A percentile compares a stretch with the other conserved stretches of the same genome.
Evolutionary conservation across 92 coral and sea anemone species (phyloP).

Genomic region (Desmophyllum pertusum): DNA sequence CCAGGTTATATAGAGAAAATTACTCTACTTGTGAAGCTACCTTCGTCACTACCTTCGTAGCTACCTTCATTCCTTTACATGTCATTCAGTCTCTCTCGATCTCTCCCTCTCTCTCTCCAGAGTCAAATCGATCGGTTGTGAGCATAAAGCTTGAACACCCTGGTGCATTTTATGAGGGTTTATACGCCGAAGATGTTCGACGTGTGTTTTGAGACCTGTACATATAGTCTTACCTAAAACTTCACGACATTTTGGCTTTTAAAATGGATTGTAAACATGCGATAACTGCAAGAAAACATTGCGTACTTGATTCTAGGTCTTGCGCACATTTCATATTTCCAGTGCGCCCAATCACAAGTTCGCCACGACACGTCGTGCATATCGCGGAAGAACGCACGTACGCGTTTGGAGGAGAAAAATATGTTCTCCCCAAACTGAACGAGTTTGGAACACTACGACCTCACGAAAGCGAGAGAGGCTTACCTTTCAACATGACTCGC

Average conservation of each 20-base stretch:
- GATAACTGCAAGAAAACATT: neutral
- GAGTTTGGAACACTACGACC: neutral
- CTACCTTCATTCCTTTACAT: too few relatives aligned
- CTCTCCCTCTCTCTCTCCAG: neutral
- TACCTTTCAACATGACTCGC: constrained; percentile 22
- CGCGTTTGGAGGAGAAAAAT: neutral
- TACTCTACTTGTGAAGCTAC: too few relatives aligned
- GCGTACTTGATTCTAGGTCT: too few relatives aligned
- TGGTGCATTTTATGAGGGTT: neutral
- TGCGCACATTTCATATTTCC: too few relatives aligned
- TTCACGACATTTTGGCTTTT: neutral
- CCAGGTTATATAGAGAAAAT: too few relatives aligned
- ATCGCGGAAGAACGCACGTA: neutral
- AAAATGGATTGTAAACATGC: too few relatives aligned
- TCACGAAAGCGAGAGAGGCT: neutral
- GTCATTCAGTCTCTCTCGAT: too few relatives aligned
- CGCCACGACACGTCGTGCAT: neutral
- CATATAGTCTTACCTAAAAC: neutral
- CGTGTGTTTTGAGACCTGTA: too few relatives aligned
- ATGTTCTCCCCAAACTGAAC: neutral
- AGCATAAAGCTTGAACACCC: too few relatives aligned
- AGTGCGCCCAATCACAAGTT: too few relatives aligned
- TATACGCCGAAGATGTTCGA: neutral
- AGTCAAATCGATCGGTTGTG: neutral
- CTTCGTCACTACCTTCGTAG: too few relatives aligned